Percentiles rank a stretch among this genome's conserved stretches.
Conservation (phyloP, 2,113 vertebrate genomes). For the Pavo muticus region DNA sequence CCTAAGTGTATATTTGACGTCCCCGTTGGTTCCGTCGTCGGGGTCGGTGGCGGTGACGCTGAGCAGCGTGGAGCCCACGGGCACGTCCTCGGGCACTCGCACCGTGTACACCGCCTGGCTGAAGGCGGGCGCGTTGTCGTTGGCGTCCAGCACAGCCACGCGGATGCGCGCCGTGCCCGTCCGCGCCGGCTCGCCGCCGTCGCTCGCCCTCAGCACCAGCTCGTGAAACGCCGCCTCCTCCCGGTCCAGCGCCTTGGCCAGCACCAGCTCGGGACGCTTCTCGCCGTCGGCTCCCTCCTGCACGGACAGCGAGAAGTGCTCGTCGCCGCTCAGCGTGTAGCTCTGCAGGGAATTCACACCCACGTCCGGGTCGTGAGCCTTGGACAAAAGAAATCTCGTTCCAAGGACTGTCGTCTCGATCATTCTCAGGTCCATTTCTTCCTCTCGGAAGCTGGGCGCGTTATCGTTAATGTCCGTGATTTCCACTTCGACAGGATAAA, state of each 20-base stretch:
- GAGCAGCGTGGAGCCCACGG: background rate
- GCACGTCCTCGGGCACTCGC: background rate
- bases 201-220: slow-evolving; percentile 75
- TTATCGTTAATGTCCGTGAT: no score
- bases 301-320: slow-evolving; percentile 82
- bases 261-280: slow-evolving; percentile 81
- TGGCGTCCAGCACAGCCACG: slow-evolving; percentile 30
- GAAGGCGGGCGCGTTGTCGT: background rate
- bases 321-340: slow-evolving; percentile 66
- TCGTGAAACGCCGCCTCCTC: slow-evolving; percentile 78
- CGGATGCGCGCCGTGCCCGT: background rate
- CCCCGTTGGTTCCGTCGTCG: background rate
- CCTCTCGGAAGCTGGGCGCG: no score
- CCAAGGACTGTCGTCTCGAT: no score
- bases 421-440: no score
- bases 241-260: slow-evolving; percentile 77
- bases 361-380: slow-evolving; percentile 49
- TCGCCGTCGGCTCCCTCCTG: slow-evolving; percentile 76
- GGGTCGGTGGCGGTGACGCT: background rate
- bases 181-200: background rate
- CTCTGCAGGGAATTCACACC: slow-evolving; percentile 67
- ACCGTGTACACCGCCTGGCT: background rate
- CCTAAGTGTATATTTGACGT: no score
- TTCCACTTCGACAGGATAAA: no score
- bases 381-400: no score